Evolutionary conservation across 35 echinoderm and acorn worm species (phyloP).

Genomic region (Apostichopus japonicus): DNA sequence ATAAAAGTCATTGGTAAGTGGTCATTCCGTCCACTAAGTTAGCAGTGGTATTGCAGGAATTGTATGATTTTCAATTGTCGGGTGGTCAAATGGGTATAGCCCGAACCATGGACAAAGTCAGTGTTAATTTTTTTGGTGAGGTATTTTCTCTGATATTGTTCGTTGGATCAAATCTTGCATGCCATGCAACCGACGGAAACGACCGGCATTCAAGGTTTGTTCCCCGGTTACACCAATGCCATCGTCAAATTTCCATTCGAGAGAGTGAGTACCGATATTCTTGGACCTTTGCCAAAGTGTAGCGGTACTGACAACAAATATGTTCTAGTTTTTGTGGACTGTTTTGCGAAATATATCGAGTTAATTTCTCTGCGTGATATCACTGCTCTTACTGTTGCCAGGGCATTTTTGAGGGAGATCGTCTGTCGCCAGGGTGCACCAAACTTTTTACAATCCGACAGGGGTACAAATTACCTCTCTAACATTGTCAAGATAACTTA

Average conservation of each 20-base stretch:
- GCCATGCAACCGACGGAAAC: conserved; percentile 62
- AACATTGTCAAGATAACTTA: conserved; percentile 64
- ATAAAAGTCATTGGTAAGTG: conserved; percentile 56
- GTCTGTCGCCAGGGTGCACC: conserved; percentile 63
- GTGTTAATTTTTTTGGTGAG: conserved; percentile 57
- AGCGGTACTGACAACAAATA: conserved; percentile 36
- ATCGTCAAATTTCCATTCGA: conserved; percentile 31
- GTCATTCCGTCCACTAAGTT: conserved; percentile 23
- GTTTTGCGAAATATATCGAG: conserved; percentile 73
- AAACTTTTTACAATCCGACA: conserved; percentile 55
- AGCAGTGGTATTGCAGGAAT: conserved; percentile 11
- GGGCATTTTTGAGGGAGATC: conserved; percentile 51
- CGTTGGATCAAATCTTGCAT: conserved; percentile 72
- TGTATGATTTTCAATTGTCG: conserved; percentile 66
- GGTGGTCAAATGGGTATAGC: conserved; percentile 64
- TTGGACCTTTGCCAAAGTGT: conserved; percentile 63
- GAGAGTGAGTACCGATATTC: conserved; percentile 66
- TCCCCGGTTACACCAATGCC: conserved; percentile 63
- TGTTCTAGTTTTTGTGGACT: conserved; percentile 68
- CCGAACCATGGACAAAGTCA: conserved; percentile 61
- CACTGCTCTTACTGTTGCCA: conserved; percentile 45
- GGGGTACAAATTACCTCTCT: conserved; percentile 65
- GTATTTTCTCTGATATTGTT: conserved; percentile 60
- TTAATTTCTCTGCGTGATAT: conserved; percentile 49
- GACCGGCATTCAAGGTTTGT: conserved; percentile 11